Evolutionary conservation across 2,888 invertebrate genomes (phyloP).

Genomic region (Drosophila prostipennis): DNA sequence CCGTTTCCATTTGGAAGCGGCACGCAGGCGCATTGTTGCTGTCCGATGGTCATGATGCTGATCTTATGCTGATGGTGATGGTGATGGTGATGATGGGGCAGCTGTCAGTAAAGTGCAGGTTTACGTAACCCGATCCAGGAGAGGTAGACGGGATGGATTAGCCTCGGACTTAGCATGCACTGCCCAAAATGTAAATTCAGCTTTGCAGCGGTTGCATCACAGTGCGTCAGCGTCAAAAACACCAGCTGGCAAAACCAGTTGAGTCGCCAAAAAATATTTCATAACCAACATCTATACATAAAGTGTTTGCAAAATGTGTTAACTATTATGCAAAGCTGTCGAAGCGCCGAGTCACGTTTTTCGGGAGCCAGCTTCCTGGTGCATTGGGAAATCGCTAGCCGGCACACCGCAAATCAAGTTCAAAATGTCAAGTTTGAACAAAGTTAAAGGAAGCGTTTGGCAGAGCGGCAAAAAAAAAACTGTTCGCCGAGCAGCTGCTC

Average conservation of each 20-base stretch:
- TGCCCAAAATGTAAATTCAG: conserved; percentile 40
- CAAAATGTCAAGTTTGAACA: conserved; percentile 75
- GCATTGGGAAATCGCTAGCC: conserved; percentile 14
- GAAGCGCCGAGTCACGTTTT: conserved; percentile 63
- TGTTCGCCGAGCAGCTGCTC: conserved; percentile 22
- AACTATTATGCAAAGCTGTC: conserved; percentile 64
- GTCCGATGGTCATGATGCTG: conserved; percentile 17
- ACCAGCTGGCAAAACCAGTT: conserved; percentile 64
- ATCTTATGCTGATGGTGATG: background rate
- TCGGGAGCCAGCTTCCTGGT: conserved; percentile 41
- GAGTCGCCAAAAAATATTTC: conserved; percentile 57
- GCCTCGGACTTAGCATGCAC: conserved; percentile 13
- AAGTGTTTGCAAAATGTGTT: conserved; percentile 60
- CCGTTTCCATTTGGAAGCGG: conserved; percentile 61
- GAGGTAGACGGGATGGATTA: conserved; percentile 25
- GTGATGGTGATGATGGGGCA: conserved; percentile 19
- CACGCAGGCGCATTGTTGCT: conserved; percentile 39
- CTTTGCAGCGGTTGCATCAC: conserved; percentile 45
- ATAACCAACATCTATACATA: conserved; percentile 57
- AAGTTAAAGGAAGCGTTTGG: conserved; percentile 27
- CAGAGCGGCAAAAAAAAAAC: conserved; percentile 23
- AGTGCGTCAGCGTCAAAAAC: conserved; percentile 11
- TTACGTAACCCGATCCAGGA: conserved; percentile 55
- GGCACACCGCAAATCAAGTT: conserved; percentile 58
- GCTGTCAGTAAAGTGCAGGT: conserved; percentile 43